phyloP scores from a whole-genome alignment of 2,888 invertebrate genomes.

The Arenicola marina region DNA sequence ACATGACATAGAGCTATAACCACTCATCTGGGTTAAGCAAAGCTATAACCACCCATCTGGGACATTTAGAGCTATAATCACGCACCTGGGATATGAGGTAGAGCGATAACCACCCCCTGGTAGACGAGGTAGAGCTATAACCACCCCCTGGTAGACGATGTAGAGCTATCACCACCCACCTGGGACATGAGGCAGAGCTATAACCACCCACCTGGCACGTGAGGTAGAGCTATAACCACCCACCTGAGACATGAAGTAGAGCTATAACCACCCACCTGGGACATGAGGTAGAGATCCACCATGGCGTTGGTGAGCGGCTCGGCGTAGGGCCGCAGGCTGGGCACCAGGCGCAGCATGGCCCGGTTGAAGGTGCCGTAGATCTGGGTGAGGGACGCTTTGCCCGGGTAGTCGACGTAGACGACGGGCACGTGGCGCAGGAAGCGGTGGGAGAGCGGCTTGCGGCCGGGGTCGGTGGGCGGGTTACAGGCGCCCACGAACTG shows the following conservation, averaged over 20 bases:
- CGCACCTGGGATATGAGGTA: no score
- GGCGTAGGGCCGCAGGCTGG: constrained; percentile 87
- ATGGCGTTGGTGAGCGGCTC: constrained; percentile 97
- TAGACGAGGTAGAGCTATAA: constrained; percentile 91
- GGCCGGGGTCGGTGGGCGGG: constrained; percentile 98
- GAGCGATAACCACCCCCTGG: no score
- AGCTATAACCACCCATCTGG: no score
- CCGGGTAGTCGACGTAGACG: constrained; percentile 99
- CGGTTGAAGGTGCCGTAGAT: constrained; percentile 99
- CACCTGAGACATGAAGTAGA: no score
- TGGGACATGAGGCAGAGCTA: no score
- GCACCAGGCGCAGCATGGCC: constrained; percentile 95
- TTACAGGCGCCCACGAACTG: constrained; percentile 99
- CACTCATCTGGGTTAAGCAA: no score
- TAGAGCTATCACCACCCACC: no score
- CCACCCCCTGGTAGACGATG: no score
- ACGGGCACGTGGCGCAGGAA: constrained; percentile 88
- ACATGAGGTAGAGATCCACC: constrained; percentile 96
- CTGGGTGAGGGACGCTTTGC: constrained; percentile 91
- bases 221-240: no score
- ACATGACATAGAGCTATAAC: no score
- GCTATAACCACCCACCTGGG: constrained; percentile 76
- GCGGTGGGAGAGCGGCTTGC: constrained; percentile 88
- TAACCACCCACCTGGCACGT: no score
- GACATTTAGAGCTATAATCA: no score